Conservation (phyloP, 2,113 vertebrate genomes). For the Coracopsis vasa region DNA sequence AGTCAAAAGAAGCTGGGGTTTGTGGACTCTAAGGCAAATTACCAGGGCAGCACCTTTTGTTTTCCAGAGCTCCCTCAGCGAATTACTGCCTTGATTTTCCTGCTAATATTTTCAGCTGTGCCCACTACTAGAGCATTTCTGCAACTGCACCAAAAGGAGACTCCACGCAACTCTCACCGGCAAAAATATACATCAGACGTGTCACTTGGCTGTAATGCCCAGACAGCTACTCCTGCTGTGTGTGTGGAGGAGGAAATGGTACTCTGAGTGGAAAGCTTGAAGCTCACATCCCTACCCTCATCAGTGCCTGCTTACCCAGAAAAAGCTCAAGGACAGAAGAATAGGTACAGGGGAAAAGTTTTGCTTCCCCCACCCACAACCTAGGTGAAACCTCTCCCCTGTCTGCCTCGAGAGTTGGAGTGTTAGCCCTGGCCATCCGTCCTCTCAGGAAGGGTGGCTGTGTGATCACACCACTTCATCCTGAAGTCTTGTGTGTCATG, state of each 20-base stretch:
- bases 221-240: not conserved
- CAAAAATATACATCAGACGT: not conserved
- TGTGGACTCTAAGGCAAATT: fast-evolving
- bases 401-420: not conserved
- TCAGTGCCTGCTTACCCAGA: not conserved
- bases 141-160: not conserved
- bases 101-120: not conserved
- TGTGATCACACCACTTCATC: not conserved
- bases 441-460: not conserved
- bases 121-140: not conserved
- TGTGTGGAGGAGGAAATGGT: not conserved
- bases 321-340: not conserved
- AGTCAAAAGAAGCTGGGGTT: not conserved
- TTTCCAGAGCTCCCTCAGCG: not conserved
- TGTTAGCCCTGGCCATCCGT: not conserved
- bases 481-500: not conserved
- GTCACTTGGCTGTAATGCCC: not conserved
- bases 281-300: not conserved
- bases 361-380: not conserved
- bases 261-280: not conserved
- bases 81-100: not conserved
- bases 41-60: not conserved
- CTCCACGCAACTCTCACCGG: not conserved
- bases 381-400: not conserved
- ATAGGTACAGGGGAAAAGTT: not conserved